Percentiles rank a stretch among this genome's conserved stretches.
phyloP scores from a whole-genome alignment of 2,113 vertebrate genomes.

The Isurus oxyrinchus region DNA sequence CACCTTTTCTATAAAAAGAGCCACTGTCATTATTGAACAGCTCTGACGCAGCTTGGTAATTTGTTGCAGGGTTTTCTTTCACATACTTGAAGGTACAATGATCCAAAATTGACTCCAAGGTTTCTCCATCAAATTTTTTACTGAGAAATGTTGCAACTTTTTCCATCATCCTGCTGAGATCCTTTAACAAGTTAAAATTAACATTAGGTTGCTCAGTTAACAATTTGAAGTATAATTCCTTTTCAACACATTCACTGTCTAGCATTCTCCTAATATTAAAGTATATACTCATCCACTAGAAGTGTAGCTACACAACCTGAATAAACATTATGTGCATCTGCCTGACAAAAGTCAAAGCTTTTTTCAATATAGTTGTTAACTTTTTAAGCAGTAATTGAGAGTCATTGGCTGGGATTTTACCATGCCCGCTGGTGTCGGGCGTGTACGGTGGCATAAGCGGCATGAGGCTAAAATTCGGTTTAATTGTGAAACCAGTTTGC shows the following conservation, averaged over 20 bases:
- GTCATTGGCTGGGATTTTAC: no score
- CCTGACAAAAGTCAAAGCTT: neutral
- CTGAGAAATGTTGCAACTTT: neutral
- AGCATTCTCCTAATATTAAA: neutral
- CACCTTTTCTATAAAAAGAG: neutral
- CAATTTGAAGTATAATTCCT: neutral
- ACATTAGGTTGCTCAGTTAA: neutral
- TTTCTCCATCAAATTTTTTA: neutral
- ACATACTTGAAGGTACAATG: neutral
- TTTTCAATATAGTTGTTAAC: neutral
- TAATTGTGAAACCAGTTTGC: no score
- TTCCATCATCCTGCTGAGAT: neutral
- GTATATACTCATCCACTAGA: neutral
- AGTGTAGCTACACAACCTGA: neutral
- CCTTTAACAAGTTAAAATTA: neutral
- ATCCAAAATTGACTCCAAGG: neutral
- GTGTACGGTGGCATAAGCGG: no score
- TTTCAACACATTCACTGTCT: neutral
- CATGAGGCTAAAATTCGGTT: no score
- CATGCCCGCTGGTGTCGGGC: no score
- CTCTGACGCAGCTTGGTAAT: neutral
- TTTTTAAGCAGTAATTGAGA: neutral
- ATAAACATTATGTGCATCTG: neutral
- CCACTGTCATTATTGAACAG: neutral
- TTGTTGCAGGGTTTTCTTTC: neutral